phyloP scores from a whole-genome alignment of 2,888 invertebrate species.

The Drosophila dives region DNA sequence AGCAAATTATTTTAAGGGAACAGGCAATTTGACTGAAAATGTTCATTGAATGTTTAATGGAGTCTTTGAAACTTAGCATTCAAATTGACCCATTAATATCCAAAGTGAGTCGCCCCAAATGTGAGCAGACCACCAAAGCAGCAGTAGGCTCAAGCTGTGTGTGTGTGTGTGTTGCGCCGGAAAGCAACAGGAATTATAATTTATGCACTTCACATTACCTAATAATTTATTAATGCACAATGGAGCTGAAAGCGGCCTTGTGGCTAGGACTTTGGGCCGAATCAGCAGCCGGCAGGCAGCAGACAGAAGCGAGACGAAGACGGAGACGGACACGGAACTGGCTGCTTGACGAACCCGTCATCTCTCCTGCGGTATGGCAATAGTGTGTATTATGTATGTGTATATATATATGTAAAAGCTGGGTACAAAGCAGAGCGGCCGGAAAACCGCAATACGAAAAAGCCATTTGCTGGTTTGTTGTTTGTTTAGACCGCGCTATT shows the following conservation, averaged over 20 bases:
- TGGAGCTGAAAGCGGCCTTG: constrained; percentile 59
- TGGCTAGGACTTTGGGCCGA: constrained; percentile 58
- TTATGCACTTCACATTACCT: constrained; percentile 66
- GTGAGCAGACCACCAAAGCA: constrained; percentile 1
- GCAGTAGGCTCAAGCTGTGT: neutral
- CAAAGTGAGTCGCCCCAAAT: constrained; percentile 19
- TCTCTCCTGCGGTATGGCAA: constrained; percentile 2
- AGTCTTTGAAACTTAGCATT: constrained; percentile 6
- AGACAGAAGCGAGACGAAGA: constrained; percentile 6
- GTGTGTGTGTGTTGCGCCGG: constrained; percentile 6
- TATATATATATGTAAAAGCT: neutral
- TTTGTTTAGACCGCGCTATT: constrained; percentile 52
- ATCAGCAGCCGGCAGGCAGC: constrained; percentile 45
- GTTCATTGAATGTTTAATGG: constrained; percentile 6
- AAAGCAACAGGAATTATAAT: constrained; percentile 44
- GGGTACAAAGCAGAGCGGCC: constrained; percentile 30
- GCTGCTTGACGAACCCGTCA: constrained; percentile 51
- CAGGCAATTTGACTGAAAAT: neutral
- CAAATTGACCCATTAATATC: constrained; percentile 48
- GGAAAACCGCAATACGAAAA: constrained; percentile 74
- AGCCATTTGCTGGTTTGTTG: constrained; percentile 66
- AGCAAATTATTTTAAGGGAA: neutral
- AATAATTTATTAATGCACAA: constrained; percentile 71
- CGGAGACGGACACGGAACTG: constrained; percentile 19
- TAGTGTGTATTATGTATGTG: constrained; percentile 1